A percentile compares a stretch with the other conserved stretches of the same genome.
Evolutionary conservation across 2,888 invertebrate genomes (phyloP).

Genomic region (Tetropium fuscum): DNA sequence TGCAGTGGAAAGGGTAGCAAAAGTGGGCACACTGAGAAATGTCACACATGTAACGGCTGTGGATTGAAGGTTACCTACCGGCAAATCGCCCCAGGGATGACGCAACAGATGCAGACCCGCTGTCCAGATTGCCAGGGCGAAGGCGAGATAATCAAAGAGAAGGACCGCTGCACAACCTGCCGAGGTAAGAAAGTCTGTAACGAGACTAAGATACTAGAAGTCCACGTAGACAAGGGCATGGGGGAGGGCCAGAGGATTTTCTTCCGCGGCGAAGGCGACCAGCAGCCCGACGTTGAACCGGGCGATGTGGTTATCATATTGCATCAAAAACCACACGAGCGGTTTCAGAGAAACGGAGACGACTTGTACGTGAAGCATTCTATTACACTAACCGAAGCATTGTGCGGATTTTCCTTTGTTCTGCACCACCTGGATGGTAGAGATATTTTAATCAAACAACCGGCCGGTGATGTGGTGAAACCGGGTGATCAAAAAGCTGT

Average conservation of each 20-base stretch:
- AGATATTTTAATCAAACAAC: slow-evolving; percentile 81
- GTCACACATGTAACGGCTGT: slow-evolving; percentile 82
- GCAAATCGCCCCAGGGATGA: slow-evolving; percentile 77
- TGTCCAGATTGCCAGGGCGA: slow-evolving; percentile 76
- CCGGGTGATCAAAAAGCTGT: slow-evolving; percentile 85
- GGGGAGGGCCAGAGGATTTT: slow-evolving; percentile 86
- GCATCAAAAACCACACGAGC: slow-evolving; percentile 82
- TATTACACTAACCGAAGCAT: slow-evolving; percentile 86
- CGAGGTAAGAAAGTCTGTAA: slow-evolving; percentile 86
- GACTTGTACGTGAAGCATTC: slow-evolving; percentile 81
- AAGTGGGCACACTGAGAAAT: slow-evolving; percentile 73
- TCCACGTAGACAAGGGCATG: slow-evolving; percentile 90
- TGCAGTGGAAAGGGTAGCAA: slow-evolving; percentile 85
- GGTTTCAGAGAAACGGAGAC: slow-evolving; percentile 82
- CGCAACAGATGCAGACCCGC: slow-evolving; percentile 72
- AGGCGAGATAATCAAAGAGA: slow-evolving; percentile 82
- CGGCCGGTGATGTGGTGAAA: slow-evolving; percentile 85
- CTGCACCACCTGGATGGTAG: slow-evolving; percentile 93
- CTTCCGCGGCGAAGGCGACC: slow-evolving; percentile 92
- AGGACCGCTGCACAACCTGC: slow-evolving; percentile 86
- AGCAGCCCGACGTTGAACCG: slow-evolving; percentile 85
- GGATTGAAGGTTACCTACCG: slow-evolving; percentile 81
- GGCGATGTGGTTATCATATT: slow-evolving; percentile 92
- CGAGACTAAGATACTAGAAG: slow-evolving; percentile 87
- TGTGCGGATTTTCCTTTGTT: slow-evolving; percentile 89